Conservation (phyloP, 1,140 invertebrate species). For the Drosophila bocki region DNA sequence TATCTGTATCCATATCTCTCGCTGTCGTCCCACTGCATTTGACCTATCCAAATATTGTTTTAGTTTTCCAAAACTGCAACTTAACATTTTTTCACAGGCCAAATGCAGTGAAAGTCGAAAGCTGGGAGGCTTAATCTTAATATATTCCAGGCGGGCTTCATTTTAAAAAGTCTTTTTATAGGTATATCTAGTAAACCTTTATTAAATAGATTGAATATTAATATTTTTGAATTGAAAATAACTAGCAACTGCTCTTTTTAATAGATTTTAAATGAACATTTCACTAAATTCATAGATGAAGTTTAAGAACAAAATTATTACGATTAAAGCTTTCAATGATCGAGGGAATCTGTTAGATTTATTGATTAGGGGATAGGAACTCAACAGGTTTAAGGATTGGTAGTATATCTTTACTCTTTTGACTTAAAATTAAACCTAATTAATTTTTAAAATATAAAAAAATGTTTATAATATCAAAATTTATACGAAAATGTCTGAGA, state of each 20-base stretch:
- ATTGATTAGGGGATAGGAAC: too few species aligned
- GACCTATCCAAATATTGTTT: constrained; percentile 79
- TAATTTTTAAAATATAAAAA: too few species aligned
- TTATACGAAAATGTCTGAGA: background rate
- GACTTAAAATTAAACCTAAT: too few species aligned
- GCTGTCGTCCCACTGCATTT: constrained; percentile 53
- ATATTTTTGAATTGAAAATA: background rate
- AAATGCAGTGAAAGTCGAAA: constrained; percentile 61
- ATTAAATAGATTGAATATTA: background rate
- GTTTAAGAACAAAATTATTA: background rate
- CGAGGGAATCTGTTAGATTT: background rate
- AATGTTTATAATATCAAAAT: too few species aligned
- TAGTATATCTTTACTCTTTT: too few species aligned
- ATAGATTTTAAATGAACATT: background rate
- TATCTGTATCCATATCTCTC: constrained; percentile 43
- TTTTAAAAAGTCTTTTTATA: background rate
- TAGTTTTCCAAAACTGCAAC: constrained; percentile 63
- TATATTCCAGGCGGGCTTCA: background rate
- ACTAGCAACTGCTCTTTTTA: background rate
- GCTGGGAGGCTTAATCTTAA: constrained; percentile 1
- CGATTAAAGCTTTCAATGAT: background rate
- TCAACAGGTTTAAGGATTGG: too few species aligned
- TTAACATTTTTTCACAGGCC: constrained; percentile 30
- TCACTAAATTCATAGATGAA: background rate
- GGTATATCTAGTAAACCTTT: accelerated